phyloP scores from a whole-genome alignment of 1,140 invertebrate genomes.

The Chelonus insularis region DNA sequence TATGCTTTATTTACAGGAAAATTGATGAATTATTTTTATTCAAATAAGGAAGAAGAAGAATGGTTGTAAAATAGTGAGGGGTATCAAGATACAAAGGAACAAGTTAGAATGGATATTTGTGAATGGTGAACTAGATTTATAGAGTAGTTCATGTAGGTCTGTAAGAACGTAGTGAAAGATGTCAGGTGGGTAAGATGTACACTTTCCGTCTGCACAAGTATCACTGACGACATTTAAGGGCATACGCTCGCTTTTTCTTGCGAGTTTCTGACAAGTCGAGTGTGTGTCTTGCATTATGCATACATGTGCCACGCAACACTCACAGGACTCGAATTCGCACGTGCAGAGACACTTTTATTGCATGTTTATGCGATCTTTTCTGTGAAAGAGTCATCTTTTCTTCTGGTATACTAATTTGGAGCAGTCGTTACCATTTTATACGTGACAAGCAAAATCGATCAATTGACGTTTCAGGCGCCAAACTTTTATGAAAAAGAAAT shows the following conservation, averaged over 20 bases:
- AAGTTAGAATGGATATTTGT: too few species aligned
- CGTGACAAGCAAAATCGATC: slow-evolving; percentile 2
- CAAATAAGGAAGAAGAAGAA: too few species aligned
- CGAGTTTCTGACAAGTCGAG: slow-evolving; percentile 24
- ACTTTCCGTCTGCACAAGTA: slow-evolving; percentile 9
- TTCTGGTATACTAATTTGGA: slow-evolving; percentile 23
- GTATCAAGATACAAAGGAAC: not conserved
- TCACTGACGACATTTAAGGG: slow-evolving; percentile 24
- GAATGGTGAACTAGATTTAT: not conserved
- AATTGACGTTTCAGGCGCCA: not conserved
- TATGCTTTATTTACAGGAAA: too few species aligned
- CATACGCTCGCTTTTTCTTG: slow-evolving; percentile 26
- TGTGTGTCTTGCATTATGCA: slow-evolving; percentile 27
- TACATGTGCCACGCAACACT: slow-evolving; percentile 1
- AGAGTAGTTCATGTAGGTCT: not conserved
- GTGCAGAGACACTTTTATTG: slow-evolving; percentile 28
- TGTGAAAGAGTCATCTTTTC: slow-evolving; percentile 19
- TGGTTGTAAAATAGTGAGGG: not conserved
- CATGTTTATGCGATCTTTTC: slow-evolving; percentile 17
- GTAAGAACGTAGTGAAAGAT: not conserved
- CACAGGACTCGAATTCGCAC: slow-evolving; percentile 22
- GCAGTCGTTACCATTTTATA: slow-evolving; percentile 5
- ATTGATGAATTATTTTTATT: too few species aligned
- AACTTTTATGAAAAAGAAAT: slow-evolving; percentile 1
- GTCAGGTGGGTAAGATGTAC: not conserved